Percentiles rank a stretch among this genome's conserved stretches.
Evolutionary conservation across 2,888 invertebrate species (phyloP).

Genomic region (Nomada hirtipes): DNA sequence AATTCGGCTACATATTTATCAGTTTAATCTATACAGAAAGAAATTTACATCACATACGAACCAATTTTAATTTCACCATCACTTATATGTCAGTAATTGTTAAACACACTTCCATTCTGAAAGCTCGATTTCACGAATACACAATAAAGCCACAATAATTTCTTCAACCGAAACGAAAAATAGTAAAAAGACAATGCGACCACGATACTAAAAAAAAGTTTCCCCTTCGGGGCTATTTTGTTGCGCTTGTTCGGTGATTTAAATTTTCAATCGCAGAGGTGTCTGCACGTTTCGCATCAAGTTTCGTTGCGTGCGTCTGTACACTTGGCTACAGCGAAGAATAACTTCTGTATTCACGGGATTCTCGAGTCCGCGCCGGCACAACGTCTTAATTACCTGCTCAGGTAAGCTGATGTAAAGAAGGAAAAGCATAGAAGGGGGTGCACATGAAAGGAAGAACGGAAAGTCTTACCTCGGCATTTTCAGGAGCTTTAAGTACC

Average conservation of each 20-base stretch:
- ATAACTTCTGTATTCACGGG: constrained; percentile 37
- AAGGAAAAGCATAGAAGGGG: constrained; percentile 12
- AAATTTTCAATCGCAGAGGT: not conserved
- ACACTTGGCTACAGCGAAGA: constrained; percentile 2
- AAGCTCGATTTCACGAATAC: too few species aligned
- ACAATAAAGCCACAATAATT: too few species aligned
- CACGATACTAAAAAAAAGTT: too few species aligned
- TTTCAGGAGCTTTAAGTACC: constrained; percentile 50
- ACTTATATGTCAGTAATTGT: too few species aligned
- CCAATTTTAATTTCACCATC: too few species aligned
- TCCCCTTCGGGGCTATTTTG: too few species aligned
- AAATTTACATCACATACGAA: too few species aligned
- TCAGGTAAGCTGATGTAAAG: constrained; percentile 45
- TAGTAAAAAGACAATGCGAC: too few species aligned
- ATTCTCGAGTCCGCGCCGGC: not conserved
- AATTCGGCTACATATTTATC: too few species aligned
- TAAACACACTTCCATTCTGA: too few species aligned
- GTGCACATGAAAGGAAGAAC: constrained; percentile 10
- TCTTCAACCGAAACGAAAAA: too few species aligned
- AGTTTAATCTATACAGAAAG: too few species aligned
- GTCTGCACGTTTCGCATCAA: not conserved
- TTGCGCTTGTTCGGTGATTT: not conserved
- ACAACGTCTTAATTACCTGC: constrained; percentile 57
- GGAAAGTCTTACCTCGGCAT: constrained; percentile 39
- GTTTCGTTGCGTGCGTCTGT: not conserved